These are phyloP conservation scores for Drosophila gaucha DNA, from an alignment of 2,888 invertebrate genomes.

Conservation along the genomic window DNA sequence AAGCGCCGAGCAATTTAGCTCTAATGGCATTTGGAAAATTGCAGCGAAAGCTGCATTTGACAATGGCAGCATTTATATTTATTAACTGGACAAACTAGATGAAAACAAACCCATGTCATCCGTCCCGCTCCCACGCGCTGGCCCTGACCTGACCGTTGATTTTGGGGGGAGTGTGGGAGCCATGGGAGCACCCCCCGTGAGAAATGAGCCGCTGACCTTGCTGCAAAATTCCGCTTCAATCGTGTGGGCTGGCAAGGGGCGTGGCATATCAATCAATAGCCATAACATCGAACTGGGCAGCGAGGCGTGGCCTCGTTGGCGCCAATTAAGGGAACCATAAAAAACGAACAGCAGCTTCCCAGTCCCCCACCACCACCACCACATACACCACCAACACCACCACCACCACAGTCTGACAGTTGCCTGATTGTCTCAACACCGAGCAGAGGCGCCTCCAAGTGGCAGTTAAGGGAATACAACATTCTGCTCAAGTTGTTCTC, in stretches of 20 bases:
- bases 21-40: conserved; percentile 25
- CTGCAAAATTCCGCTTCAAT: conserved; percentile 57
- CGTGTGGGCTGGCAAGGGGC: conserved; percentile 51
- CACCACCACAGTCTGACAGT: conserved; percentile 6
- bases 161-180: conserved; percentile 14
- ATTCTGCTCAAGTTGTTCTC: conserved; percentile 3
- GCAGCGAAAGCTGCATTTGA: conserved; percentile 44
- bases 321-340: conserved; percentile 75
- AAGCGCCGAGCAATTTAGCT: conserved; percentile 15
- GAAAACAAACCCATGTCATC: background rate
- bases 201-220: conserved; percentile 54
- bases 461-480: conserved; percentile 52
- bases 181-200: conserved; percentile 4
- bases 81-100: conserved; percentile 53
- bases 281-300: conserved; percentile 58
- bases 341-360: conserved; percentile 48
- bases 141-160: conserved; percentile 34
- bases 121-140: background rate
- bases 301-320: conserved; percentile 58
- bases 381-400: no score
- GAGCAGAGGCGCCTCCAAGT: conserved; percentile 33
- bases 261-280: conserved; percentile 65
- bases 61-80: conserved; percentile 61
- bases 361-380: no score
- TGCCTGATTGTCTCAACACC: conserved; percentile 56